A percentile compares a stretch with the other conserved stretches of the same genome.
Conservation (phyloP, 2,888 invertebrate genomes). For the Glaucopsyche alexis region DNA sequence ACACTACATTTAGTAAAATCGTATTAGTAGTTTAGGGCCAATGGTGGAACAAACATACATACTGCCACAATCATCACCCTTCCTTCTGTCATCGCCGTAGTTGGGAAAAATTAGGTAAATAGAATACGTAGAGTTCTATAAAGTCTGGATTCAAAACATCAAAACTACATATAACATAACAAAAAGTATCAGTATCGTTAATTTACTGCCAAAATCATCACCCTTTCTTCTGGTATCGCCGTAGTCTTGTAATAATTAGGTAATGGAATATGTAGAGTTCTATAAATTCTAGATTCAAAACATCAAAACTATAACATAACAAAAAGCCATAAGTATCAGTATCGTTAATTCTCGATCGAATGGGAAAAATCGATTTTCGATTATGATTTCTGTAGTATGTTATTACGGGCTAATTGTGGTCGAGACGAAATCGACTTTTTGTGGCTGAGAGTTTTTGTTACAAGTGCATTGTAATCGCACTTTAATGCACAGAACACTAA, state of each 20-base stretch:
- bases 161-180: neutral
- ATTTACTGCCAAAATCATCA: no score
- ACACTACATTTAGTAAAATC: no score
- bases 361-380: constrained; percentile 22
- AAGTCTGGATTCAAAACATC: neutral
- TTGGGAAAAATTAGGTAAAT: no score
- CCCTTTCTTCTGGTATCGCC: no score
- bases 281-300: neutral
- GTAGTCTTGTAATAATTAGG: no score
- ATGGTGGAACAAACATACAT: no score
- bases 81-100: no score
- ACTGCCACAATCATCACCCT: no score
- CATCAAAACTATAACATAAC: neutral
- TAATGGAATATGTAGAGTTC: neutral
- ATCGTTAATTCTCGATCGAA: constrained; percentile 11
- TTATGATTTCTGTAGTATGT: constrained; percentile 21
- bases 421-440: constrained; percentile 23
- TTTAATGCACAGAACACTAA: neutral
- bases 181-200: constrained; percentile 3
- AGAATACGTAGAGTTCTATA: neutral
- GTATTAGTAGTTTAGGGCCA: no score
- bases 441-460: constrained; percentile 11
- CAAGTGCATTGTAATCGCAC: constrained; percentile 23
- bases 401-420: constrained; percentile 27
- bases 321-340: constrained; percentile 2